Conservation (phyloP, 2,888 invertebrate species). For the Heliconius charithonia region DNA sequence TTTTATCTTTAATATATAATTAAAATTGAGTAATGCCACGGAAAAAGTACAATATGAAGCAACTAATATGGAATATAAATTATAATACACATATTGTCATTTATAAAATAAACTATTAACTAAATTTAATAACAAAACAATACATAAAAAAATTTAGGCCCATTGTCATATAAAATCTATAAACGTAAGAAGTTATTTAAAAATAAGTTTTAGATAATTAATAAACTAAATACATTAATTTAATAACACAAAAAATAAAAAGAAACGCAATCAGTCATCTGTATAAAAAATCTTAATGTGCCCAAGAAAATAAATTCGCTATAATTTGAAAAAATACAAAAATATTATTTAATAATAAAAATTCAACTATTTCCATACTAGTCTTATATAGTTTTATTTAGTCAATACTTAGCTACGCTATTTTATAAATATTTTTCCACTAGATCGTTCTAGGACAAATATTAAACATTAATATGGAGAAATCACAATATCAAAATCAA, state of each 20-base stretch:
- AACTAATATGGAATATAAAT: not conserved
- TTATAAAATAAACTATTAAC: not conserved
- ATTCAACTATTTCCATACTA: constrained; percentile 40
- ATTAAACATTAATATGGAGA: constrained; percentile 44
- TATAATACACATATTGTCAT: not conserved
- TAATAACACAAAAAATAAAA: constrained; percentile 29
- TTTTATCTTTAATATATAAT: not conserved
- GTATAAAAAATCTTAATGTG: constrained; percentile 19
- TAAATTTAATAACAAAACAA: not conserved
- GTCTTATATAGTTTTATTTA: constrained; percentile 27
- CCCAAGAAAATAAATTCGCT: constrained; percentile 45
- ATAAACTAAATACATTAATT: not conserved
- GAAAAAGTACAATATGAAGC: not conserved
- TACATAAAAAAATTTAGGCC: not conserved
- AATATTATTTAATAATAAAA: constrained; percentile 46
- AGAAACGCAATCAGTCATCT: constrained; percentile 41
- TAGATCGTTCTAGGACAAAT: constrained; percentile 40
- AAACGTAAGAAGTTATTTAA: not conserved
- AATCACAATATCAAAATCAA: constrained; percentile 56
- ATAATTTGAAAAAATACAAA: constrained; percentile 43
- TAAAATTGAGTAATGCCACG: not conserved
- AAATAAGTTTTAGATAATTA: not conserved
- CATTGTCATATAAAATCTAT: constrained; percentile 6
- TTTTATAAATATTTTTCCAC: constrained; percentile 49
- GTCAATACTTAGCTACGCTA: constrained; percentile 43